phyloP scores from a whole-genome alignment of 2,888 invertebrate genomes.

The Euzophera pinguis region DNA sequence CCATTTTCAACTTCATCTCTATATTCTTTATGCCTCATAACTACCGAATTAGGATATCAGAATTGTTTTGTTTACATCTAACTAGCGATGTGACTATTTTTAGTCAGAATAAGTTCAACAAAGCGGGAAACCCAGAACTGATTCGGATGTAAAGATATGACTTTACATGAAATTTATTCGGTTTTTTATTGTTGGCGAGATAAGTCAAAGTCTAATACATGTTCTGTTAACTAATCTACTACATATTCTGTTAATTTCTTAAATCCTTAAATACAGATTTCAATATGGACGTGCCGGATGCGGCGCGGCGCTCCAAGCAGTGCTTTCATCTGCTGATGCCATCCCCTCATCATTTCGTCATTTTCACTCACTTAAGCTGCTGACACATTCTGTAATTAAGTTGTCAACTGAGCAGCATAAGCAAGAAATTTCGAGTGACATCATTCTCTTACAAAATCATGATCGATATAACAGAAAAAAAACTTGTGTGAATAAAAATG shows the following conservation, averaged over 20 bases:
- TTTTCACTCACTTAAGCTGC: constrained; percentile 41
- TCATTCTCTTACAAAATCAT: constrained; percentile 17
- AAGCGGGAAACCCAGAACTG: constrained; percentile 9
- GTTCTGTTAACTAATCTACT: too few species aligned
- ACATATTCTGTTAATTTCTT: too few species aligned
- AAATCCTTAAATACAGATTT: too few species aligned
- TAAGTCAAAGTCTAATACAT: too few species aligned
- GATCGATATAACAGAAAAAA: background rate
- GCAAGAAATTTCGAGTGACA: constrained; percentile 29
- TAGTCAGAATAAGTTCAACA: background rate
- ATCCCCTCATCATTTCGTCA: constrained; percentile 36
- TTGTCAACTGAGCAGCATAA: constrained; percentile 54
- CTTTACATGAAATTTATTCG: background rate
- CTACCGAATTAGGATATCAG: constrained; percentile 14
- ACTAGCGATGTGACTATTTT: constrained; percentile 11
- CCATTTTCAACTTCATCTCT: background rate
- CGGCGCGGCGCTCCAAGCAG: constrained; percentile 6
- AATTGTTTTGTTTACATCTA: constrained; percentile 10
- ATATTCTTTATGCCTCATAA: constrained; percentile 5
- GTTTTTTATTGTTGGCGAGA: background rate
- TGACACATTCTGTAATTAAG: constrained; percentile 61
- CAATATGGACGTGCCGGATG: background rate
- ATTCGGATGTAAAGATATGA: constrained; percentile 8
- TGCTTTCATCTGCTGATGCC: constrained; percentile 18
- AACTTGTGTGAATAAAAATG: too few species aligned